Evolutionary conservation across 2,888 invertebrate genomes (phyloP).

Genomic region (Diaphora mendica): DNA sequence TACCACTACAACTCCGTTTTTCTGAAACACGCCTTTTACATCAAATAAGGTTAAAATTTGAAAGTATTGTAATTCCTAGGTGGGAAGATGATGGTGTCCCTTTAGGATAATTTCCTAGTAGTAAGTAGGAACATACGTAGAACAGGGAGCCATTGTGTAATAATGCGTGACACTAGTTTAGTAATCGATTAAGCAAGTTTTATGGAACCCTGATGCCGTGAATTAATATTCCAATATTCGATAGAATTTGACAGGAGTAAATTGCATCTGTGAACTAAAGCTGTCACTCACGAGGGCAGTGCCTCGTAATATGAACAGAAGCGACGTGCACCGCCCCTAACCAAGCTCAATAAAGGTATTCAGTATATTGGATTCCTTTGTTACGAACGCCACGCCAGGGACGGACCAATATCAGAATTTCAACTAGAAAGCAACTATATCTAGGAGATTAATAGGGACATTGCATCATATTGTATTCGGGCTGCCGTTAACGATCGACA

Average conservation of each 20-base stretch:
- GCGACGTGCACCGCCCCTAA: slow-evolving; percentile 30
- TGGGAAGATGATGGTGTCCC: too few relatives aligned
- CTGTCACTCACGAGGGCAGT: not conserved
- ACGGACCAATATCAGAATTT: slow-evolving; percentile 30
- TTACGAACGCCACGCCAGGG: slow-evolving; percentile 9
- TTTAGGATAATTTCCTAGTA: too few relatives aligned
- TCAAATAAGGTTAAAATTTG: too few relatives aligned
- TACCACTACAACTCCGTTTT: too few relatives aligned
- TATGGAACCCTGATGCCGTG: not conserved
- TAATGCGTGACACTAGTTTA: not conserved
- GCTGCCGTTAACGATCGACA: not conserved
- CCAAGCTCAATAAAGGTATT: slow-evolving; percentile 47
- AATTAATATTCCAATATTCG: not conserved
- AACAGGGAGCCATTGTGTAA: not conserved
- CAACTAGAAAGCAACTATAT: slow-evolving; percentile 26
- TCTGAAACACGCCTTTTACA: too few relatives aligned
- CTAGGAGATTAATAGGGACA: slow-evolving; percentile 21
- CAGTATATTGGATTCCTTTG: slow-evolving; percentile 53
- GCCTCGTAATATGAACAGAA: slow-evolving; percentile 30
- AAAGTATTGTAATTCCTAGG: too few relatives aligned
- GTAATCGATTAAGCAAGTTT: not conserved
- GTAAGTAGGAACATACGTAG: too few relatives aligned
- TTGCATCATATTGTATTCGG: slow-evolving; percentile 16
- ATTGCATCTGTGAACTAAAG: slow-evolving; percentile 1
- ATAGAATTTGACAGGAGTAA: not conserved